These are phyloP conservation scores for Polypterus senegalus DNA, from an alignment of 2,113 vertebrate genomes.

Conservation along the genomic window DNA sequence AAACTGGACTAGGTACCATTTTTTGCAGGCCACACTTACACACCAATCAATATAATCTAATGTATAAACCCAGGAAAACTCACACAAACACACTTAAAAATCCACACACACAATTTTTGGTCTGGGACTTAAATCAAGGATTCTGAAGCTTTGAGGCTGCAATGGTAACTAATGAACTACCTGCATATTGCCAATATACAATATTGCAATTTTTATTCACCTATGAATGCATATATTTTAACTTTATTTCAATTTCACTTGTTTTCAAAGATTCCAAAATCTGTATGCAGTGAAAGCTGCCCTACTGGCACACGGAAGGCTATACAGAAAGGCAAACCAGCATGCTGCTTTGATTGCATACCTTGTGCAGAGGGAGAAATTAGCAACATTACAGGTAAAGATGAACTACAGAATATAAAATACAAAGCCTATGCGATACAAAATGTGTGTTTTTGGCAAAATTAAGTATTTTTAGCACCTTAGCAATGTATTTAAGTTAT, in stretches of 20 bases:
- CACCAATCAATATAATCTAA: no score
- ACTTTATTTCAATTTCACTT: background rate
- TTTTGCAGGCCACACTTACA: no score
- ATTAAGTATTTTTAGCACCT: background rate
- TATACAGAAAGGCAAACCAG: constrained; percentile 1
- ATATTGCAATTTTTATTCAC: no score
- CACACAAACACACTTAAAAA: no score
- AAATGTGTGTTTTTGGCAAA: background rate
- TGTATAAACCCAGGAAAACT: no score
- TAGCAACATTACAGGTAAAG: constrained; percentile 3
- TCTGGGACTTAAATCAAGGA: no score
- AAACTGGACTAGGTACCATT: no score
- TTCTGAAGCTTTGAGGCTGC: no score
- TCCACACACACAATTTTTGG: no score
- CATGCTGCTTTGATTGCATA: constrained; percentile 8
- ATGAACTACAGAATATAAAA: background rate
- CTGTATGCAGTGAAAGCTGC: constrained; percentile 8
- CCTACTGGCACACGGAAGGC: constrained; percentile 1
- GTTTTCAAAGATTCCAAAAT: constrained; percentile 4
- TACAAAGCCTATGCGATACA: background rate
- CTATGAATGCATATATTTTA: background rate
- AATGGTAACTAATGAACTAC: no score
- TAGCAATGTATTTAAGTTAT: background rate
- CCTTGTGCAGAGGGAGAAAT: constrained; percentile 4
- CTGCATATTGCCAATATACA: no score